Evolutionary conservation across 1,140 invertebrate species (phyloP), one percentile per base, ranked within the genome.

Genomic region (Linepithema humile): DNA sequence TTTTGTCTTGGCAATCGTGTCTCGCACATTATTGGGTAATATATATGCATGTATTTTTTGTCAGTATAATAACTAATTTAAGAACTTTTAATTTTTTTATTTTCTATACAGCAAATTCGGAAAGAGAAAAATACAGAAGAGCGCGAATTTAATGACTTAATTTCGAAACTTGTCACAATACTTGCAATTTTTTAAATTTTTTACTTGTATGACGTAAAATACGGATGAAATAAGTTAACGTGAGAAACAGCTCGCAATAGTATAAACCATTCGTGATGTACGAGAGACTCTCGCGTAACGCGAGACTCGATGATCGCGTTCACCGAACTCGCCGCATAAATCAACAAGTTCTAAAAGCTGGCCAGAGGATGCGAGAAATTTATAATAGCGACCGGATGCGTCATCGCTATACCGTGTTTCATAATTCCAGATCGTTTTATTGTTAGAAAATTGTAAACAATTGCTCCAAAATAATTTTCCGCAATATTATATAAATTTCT

Each of bases 321-420:
- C 48, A 38, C 20, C n/a, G 29, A 55, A 55, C 50, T 55, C 48
- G 69, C 15, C 32, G 32, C 50, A 55, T 72, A 55, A 72, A 72
- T 73, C 50, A 73, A 57, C 32, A n/a, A 57, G 32, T 57, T 38
- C 35, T 73, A 50, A 57, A 57, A 73, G 32, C 32, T 29, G 9
- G 4, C 1, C 20, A 40, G 17, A 32, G 29, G n/a, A 35, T 35
- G 29, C 26, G 67, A 40, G 70, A 40, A 73, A 73, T 57, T 57
- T 57, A 55, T 29, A 73, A 29, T 12, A 35, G 10, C n/a, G 23
- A 38, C 17, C 50, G 50, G 57, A 38, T 40, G 35, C 23, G 23
- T 55, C 20, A 26, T 20, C 20, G 38, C 57, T 38, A 38, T 20
- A 10, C 20, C 50, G 7, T 6, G 17, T 69, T 45, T 35, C 17